A percentile compares a stretch with the other conserved stretches of the same genome.
Conservation (phyloP, 2,888 invertebrate genomes). For the Pinctada fucata region DNA sequence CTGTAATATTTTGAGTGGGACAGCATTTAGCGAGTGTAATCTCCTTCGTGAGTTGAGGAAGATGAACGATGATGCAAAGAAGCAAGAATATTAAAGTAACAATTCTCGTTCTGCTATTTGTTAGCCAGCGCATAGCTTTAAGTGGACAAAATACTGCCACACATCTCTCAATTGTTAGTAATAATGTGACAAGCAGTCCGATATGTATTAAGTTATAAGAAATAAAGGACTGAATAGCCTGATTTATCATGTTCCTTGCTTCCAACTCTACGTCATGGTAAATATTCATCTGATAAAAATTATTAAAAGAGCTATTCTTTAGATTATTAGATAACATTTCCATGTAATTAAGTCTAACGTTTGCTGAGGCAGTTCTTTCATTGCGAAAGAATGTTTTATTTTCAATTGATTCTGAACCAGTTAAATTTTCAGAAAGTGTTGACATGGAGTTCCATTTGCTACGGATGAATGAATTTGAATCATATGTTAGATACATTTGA, state of each 20-base stretch:
- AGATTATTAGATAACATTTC: too few species aligned
- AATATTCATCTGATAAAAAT: neutral
- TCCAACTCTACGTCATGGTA: too few species aligned
- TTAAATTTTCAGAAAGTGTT: too few species aligned
- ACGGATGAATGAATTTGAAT: neutral
- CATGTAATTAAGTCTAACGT: too few species aligned
- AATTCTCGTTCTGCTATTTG: slow-evolving; percentile 21
- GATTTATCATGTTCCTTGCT: too few species aligned
- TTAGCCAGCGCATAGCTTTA: slow-evolving; percentile 26
- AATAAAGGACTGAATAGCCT: slow-evolving; percentile 16
- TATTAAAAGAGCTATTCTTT: too few species aligned
- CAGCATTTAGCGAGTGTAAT: neutral
- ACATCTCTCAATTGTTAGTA: slow-evolving; percentile 27
- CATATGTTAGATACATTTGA: neutral
- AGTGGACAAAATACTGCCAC: slow-evolving; percentile 29
- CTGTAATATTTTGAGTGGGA: neutral
- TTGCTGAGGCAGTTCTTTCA: too few species aligned
- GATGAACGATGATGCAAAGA: slow-evolving; percentile 3
- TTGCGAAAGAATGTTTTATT: too few species aligned
- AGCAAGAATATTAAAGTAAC: neutral
- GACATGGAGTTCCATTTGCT: neutral
- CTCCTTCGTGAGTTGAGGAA: slow-evolving; percentile 14
- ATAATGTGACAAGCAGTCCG: slow-evolving; percentile 22
- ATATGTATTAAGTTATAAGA: slow-evolving; percentile 18
- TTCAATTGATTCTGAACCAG: too few species aligned